Evolutionary conservation across 1,140 invertebrate species (phyloP).

Genomic region (Bombus waltoni): DNA sequence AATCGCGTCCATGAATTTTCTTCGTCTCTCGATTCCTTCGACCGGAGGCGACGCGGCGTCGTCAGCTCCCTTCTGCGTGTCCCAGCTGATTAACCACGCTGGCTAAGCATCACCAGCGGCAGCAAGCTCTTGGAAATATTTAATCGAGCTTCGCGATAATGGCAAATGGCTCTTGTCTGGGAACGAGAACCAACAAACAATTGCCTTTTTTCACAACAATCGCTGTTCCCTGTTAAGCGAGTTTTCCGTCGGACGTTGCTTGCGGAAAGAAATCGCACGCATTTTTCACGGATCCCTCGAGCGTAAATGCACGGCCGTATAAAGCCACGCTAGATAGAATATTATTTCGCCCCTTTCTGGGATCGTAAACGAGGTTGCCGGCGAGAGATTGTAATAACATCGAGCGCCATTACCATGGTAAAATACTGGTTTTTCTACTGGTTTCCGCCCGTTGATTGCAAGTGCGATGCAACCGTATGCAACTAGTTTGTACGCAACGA

Average conservation of each 20-base stretch:
- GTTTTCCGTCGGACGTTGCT: slow-evolving; percentile 41
- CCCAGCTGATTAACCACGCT: background rate
- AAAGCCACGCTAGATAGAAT: slow-evolving; percentile 49
- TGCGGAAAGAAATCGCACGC: slow-evolving; percentile 20
- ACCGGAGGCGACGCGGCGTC: too few species aligned
- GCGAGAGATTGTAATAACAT: slow-evolving; percentile 36
- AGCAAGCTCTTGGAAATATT: background rate
- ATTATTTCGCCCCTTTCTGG: slow-evolving; percentile 54
- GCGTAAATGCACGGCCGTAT: slow-evolving; percentile 55
- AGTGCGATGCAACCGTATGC: slow-evolving; percentile 20
- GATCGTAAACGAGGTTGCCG: slow-evolving; percentile 36
- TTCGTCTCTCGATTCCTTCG: background rate
- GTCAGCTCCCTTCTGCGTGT: too few species aligned
- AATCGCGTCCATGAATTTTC: background rate
- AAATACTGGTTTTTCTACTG: slow-evolving; percentile 49
- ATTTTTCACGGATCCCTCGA: slow-evolving; percentile 40
- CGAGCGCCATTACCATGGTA: slow-evolving; percentile 40
- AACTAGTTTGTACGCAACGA: background rate
- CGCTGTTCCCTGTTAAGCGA: slow-evolving; percentile 4
- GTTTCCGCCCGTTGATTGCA: slow-evolving; percentile 59
- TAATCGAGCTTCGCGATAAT: slow-evolving; percentile 2
- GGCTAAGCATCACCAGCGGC: background rate
- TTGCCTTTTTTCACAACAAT: background rate
- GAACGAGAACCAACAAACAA: background rate
- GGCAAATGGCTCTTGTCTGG: background rate